Percentiles rank a stretch among this genome's conserved stretches.
Conservation (phyloP, 2,888 invertebrate species). For the Eucriotettix oculatus region DNA sequence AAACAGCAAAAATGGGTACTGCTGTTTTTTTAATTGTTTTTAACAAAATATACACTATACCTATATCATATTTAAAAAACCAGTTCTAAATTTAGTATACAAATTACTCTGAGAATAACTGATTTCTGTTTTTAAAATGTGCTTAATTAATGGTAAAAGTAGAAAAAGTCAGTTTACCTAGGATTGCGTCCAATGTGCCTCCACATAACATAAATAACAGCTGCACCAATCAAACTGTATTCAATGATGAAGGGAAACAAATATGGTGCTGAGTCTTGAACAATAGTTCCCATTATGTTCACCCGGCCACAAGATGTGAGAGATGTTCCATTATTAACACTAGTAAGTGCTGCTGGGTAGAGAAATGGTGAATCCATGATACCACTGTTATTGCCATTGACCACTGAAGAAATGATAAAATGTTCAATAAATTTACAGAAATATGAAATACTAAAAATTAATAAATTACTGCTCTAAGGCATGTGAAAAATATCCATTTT, state of each 20-base stretch:
- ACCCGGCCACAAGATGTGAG: conserved; percentile 47
- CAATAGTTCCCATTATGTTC: conserved; percentile 84
- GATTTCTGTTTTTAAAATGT: no score
- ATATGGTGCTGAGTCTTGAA: conserved; percentile 84
- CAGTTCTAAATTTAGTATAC: no score
- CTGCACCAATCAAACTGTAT: conserved; percentile 87
- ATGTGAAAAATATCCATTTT: no score
- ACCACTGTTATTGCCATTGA: not conserved
- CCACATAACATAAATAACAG: conserved; percentile 94
- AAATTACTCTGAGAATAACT: no score
- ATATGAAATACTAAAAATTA: no score
- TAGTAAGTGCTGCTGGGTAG: conserved; percentile 7
- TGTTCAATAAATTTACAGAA: no score
- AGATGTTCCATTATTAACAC: not conserved
- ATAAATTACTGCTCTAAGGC: no score
- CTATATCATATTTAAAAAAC: no score
- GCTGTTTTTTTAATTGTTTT: no score
- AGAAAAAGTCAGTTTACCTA: conserved; percentile 32
- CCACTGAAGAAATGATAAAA: not conserved
- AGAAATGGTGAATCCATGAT: not conserved
- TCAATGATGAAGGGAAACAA: conserved; percentile 92
- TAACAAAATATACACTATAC: no score
- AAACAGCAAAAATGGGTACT: no score
- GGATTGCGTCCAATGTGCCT: conserved; percentile 82
- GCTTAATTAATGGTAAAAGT: not conserved